Base-by-base conservation (phyloP, 2,888 invertebrate species). In the Synergus japonicus region DNA sequence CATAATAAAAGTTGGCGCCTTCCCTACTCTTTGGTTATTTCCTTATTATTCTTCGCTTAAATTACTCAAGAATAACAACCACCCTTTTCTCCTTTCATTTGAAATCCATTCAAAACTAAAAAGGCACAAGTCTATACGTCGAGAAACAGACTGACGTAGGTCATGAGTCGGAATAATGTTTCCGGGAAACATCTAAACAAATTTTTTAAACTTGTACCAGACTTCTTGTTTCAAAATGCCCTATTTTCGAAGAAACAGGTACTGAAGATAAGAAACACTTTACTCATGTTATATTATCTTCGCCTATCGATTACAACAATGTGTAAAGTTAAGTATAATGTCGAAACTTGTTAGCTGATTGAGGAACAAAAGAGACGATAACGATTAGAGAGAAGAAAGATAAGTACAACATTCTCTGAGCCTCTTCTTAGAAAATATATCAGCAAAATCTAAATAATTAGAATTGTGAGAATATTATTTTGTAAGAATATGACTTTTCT, bases 341-440 rank as follows among this genome's bases (percentile, higher is more conserved):
- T 69, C 29, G 37, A 49, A 54, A 54, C 73, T 73, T 54, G 73
- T 73, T 73, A 54, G 54, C 73, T 49, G 37, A 54, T 49, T 54
- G 54, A 73, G 73, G 37, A 54, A 73, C 73, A 73, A 73, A 73
- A 73, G 73, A 54, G 54, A 37, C 73, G 73, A 73, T 73, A 73
- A n/a, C 54, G 37, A 54, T 54, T 73, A 54, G 37, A 15, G n/a
- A 44, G 49, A 29, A 13, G n/a, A 18, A 49, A 46, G 67, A 67
- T 69, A 46, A 69, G 49, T 69, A 46, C 46, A 49, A 69, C 15
- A 69, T 69, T 49, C 29, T 49, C 29, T 29, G 8, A 49, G 22
- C 2, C 15, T 46, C 29, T 49, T 67, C 46, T 67, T 29, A 46
- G 67, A 67, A 67, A 67, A 67, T 66, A 12, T 67, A 22, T 69